Conservation (phyloP, 1,140 invertebrate species). For the Aphelinus atriplicis region DNA sequence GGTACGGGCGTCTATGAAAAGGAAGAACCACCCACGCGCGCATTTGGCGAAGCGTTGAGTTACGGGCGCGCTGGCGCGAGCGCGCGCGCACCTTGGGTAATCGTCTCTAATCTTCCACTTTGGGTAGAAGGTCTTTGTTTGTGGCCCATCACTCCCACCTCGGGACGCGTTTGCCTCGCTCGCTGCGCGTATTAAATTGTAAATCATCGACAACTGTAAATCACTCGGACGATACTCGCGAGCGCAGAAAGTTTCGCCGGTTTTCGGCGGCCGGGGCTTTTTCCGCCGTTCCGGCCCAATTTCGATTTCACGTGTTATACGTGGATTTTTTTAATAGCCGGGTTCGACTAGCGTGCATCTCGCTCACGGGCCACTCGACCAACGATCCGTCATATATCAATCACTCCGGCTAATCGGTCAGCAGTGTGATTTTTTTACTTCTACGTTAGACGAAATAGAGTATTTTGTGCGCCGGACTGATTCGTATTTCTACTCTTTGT, state of each 20-base stretch:
- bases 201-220: slow-evolving; percentile 60
- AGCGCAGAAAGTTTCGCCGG: slow-evolving; percentile 48
- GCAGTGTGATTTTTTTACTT: slow-evolving; percentile 11
- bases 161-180: slow-evolving; percentile 46
- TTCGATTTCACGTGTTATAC: slow-evolving; percentile 21
- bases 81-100: slow-evolving; percentile 61
- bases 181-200: slow-evolving; percentile 45
- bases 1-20: neutral
- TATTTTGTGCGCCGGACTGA: no score
- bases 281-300: slow-evolving; percentile 18
- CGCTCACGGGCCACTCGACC: neutral
- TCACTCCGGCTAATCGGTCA: slow-evolving; percentile 18
- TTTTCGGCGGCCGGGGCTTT: slow-evolving; percentile 7
- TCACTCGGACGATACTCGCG: slow-evolving; percentile 42
- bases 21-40: slow-evolving; percentile 58
- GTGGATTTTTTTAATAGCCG: slow-evolving; percentile 24
- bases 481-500: no score
- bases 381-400: slow-evolving; percentile 32
- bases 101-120: slow-evolving; percentile 68
- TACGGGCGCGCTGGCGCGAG: slow-evolving; percentile 55
- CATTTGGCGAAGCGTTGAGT: slow-evolving; percentile 47
- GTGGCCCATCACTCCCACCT: slow-evolving; percentile 44
- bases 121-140: slow-evolving; percentile 36
- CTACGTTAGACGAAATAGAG: neutral
- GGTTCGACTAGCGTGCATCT: neutral